Evolutionary conservation across 2,113 vertebrate species (phyloP).

Genomic region (Cnemophilus loriae): DNA sequence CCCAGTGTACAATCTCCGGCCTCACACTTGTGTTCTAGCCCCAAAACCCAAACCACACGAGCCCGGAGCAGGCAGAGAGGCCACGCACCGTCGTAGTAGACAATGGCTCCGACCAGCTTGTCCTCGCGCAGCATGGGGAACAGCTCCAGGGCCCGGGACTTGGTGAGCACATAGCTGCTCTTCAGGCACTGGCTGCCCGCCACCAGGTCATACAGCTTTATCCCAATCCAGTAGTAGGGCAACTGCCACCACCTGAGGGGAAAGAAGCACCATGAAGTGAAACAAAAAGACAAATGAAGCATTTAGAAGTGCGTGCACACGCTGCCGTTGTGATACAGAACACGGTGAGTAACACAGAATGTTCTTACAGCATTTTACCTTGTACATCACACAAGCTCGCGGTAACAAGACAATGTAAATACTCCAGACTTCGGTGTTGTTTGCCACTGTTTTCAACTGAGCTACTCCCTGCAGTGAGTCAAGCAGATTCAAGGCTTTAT

Average conservation of each 20-base stretch:
- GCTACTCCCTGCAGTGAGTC: neutral
- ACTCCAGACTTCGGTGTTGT: accelerated
- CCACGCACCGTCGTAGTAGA: constrained; percentile 93
- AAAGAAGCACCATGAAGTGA: neutral
- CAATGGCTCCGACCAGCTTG: constrained; percentile 90
- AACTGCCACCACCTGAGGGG: constrained; percentile 93
- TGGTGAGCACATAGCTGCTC: constrained; percentile 93
- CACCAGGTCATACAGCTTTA: constrained; percentile 95
- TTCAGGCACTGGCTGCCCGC: constrained; percentile 90
- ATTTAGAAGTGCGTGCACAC: accelerated
- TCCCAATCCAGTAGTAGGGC: constrained; percentile 96
- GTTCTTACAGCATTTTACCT: accelerated
- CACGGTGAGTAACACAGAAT: accelerated
- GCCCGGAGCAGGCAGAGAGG: accelerated
- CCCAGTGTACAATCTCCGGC: accelerated
- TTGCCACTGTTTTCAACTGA: neutral
- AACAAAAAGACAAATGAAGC: accelerated
- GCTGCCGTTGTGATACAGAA: accelerated
- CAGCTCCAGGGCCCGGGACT: constrained; percentile 87
- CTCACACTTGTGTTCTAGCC: accelerated
- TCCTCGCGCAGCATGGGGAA: constrained; percentile 97
- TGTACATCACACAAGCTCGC: accelerated
- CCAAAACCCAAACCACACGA: accelerated
- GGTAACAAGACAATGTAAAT: neutral
- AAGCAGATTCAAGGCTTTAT: neutral